phyloP scores from a whole-genome alignment of 2,113 vertebrate genomes.

The Heterotilapia buettikoferi region DNA sequence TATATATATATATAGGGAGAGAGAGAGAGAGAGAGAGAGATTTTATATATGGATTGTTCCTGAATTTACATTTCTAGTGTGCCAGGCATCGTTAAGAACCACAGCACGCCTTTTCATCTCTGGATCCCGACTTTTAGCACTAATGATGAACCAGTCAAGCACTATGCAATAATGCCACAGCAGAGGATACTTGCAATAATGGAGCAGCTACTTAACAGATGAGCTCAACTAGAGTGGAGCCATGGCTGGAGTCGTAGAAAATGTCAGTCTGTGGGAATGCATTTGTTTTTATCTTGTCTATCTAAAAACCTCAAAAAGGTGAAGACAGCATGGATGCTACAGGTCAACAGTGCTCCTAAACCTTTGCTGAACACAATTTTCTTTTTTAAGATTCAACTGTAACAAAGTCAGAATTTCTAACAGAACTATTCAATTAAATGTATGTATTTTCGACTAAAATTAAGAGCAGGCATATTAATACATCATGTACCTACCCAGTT shows the following conservation, averaged over 20 bases:
- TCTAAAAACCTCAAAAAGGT: background rate
- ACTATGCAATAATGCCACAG: background rate
- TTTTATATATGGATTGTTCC: background rate
- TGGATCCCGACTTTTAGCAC: background rate
- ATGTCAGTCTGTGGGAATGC: background rate
- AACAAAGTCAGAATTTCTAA: background rate
- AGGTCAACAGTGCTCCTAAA: background rate
- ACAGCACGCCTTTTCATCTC: background rate
- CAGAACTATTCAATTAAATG: background rate
- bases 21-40: accelerated
- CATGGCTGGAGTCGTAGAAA: background rate
- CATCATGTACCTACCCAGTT: background rate
- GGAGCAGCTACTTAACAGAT: background rate
- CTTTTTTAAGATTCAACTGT: background rate
- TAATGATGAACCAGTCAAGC: background rate
- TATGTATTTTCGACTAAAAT: background rate
- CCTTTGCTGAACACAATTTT: background rate
- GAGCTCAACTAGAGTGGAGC: background rate
- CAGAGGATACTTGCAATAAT: background rate
- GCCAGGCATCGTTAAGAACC: background rate
- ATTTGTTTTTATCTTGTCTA: background rate
- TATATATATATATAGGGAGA: background rate
- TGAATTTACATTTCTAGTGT: background rate
- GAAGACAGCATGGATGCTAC: background rate
- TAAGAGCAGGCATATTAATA: conserved; percentile 5